A percentile compares a stretch with the other conserved stretches of the same genome.
Conservation (phyloP, 2,888 invertebrate genomes). For the Yponomeuta evonymella region DNA sequence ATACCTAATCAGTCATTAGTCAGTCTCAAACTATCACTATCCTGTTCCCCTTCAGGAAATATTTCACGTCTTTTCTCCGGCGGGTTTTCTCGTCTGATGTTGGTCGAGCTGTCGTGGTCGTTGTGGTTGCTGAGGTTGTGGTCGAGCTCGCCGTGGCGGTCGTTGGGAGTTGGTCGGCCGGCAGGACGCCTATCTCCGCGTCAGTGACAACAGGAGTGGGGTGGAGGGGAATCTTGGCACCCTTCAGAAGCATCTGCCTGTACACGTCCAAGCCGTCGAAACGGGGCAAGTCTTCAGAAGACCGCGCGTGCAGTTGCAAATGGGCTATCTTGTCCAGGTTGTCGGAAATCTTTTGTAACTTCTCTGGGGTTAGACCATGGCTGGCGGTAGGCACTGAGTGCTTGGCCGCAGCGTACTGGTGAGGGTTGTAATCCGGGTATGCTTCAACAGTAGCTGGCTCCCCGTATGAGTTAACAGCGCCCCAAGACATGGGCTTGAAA, state of each 20-base stretch:
- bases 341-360: conserved; percentile 59
- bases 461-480: conserved; percentile 62
- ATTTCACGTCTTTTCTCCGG: conserved; percentile 60
- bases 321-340: conserved; percentile 59
- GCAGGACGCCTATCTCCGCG: conserved; percentile 61
- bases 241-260: conserved; percentile 45
- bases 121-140: conserved; percentile 12
- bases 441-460: conserved; percentile 55
- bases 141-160: not conserved
- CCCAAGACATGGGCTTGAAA: conserved; percentile 60
- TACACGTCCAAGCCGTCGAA: conserved; percentile 45
- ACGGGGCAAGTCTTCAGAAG: conserved; percentile 50
- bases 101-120: conserved; percentile 32
- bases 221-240: conserved; percentile 36
- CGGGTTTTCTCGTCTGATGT: conserved; percentile 37
- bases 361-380: conserved; percentile 51
- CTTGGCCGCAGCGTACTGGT: conserved; percentile 45
- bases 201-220: conserved; percentile 61
- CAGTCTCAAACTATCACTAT: conserved; percentile 62
- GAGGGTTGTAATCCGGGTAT: conserved; percentile 51
- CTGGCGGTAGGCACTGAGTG: conserved; percentile 31
- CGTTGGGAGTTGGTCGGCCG: conserved; percentile 54
- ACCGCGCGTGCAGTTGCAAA: conserved; percentile 44
- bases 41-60: conserved; percentile 67
- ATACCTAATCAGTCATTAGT: conserved; percentile 33